Percentiles rank a stretch among this genome's conserved stretches.
These are phyloP conservation scores for Glandiceps talaboti DNA, from an alignment of 53 echinoderm and acorn worm genomes.

Conservation along the genomic window DNA sequence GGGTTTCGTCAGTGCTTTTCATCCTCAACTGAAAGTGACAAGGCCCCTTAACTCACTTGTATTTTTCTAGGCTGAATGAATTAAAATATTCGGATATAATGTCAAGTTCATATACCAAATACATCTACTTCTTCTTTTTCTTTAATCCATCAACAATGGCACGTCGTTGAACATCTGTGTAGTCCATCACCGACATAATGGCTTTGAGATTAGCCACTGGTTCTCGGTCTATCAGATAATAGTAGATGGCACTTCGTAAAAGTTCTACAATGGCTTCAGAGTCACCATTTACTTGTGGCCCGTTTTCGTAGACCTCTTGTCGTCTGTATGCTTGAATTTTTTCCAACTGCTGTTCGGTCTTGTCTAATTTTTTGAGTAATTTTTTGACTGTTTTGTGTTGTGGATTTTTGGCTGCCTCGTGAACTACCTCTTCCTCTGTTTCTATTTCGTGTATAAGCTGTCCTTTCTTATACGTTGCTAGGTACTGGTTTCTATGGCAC, in stretches of 20 bases:
- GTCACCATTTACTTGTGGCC: constrained; percentile 22
- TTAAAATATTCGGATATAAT: no score
- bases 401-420: constrained; percentile 20
- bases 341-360: constrained; percentile 38
- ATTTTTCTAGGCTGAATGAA: no score
- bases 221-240: constrained; percentile 33
- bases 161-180: constrained; percentile 32
- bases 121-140: constrained; percentile 29
- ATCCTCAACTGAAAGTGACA: no score
- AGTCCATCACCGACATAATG: constrained; percentile 39
- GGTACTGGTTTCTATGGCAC: constrained; percentile 24
- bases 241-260: constrained; percentile 43
- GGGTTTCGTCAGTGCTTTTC: no score
- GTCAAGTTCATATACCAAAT: no score
- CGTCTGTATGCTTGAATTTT: constrained; percentile 11
- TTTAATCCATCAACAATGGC: constrained; percentile 26
- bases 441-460: constrained; percentile 36
- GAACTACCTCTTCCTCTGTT: constrained; percentile 36
- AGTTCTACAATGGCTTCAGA: constrained; percentile 40
- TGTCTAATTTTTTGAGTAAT: constrained; percentile 28
- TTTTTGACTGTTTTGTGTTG: constrained; percentile 15
- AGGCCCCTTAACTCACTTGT: no score
- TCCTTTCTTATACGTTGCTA: constrained; percentile 47
- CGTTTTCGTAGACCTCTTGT: constrained; percentile 25
- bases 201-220: constrained; percentile 32